Percentiles rank a stretch among this genome's conserved stretches.
phyloP scores from a whole-genome alignment of 2,797 vertebrate genomes.

The Furcifer pardalis region DNA sequence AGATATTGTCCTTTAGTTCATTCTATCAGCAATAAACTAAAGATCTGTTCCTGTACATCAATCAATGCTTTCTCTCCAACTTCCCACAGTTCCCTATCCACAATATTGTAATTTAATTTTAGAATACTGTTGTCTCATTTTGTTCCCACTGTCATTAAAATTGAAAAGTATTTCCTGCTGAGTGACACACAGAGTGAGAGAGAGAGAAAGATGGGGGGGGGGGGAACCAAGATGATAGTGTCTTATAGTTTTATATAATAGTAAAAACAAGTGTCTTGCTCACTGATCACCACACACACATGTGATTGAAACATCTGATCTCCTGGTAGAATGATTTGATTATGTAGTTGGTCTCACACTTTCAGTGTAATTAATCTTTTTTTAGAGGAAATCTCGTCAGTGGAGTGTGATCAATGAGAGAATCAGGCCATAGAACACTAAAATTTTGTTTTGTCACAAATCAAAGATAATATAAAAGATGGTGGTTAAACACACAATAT shows the following conservation, averaged over 20 bases:
- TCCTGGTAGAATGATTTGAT: slow-evolving; percentile 16
- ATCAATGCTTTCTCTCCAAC: not conserved
- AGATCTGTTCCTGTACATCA: not conserved
- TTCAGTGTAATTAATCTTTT: not conserved
- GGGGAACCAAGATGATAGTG: too few relatives aligned
- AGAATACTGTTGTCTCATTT: not conserved
- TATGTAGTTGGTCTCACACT: not conserved
- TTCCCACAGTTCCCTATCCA: not conserved
- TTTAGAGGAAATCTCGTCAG: not conserved
- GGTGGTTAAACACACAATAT: not conserved
- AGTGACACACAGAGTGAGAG: too few relatives aligned
- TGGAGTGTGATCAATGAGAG: too few relatives aligned
- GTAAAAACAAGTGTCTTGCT: too few relatives aligned
- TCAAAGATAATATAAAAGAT: slow-evolving; percentile 27
- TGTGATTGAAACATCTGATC: not conserved
- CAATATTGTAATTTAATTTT: not conserved
- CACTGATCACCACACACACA: too few relatives aligned
- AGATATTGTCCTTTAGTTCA: not conserved
- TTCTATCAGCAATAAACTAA: not conserved
- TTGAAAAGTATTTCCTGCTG: not conserved
- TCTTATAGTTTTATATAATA: too few relatives aligned
- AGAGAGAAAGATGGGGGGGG: too few relatives aligned
- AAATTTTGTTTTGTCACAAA: slow-evolving; percentile 30
- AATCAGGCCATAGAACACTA: too few relatives aligned
- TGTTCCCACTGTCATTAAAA: slow-evolving; percentile 11